Evolutionary conservation across 2,888 invertebrate species (phyloP), one percentile per base, ranked within the genome.

Genomic region (Dexiosoma caninum): DNA sequence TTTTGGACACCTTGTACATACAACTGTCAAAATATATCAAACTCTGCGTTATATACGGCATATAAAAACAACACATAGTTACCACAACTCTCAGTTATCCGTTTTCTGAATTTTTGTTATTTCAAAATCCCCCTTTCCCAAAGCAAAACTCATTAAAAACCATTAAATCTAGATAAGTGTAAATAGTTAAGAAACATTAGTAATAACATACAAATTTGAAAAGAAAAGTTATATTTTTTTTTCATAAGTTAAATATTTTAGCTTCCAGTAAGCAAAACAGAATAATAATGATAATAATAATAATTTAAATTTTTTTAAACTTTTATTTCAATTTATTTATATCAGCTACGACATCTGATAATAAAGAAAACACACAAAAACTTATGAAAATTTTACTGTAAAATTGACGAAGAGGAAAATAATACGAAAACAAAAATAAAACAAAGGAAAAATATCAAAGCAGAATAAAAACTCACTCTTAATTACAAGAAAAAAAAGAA

Each of bases 281-380:
- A 49, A n/a, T n/a, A n/a, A n/a, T n/a, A n/a, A n/a, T n/a, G n/a
- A n/a, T n/a, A n/a, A n/a, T n/a, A 72, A 57, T n/a, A 57, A 55
- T 1, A 44, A 51, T 37, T 30, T 55, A 23, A 44, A 12, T 14
- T 21, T 27, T 32, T 21, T 37, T 37, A 35, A 27, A 46, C n/a
- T 67, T 23, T 72, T 42, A 77, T 66, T 67, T 49, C 37, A 81
- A 77, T 83, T 84, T 79, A 82, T 83, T 83, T 84, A 78, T 89
- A 89, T 89, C 88, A 89, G 88, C 88, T 89, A 89, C 84, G 88
- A 89, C 89, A 89, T 89, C 88, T 89, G 88, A 89, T 89, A 89
- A 89, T 89, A 89, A 88, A 86, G 85, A 57, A 79, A 83, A 84
- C 83, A 86, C 49, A 72, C 57, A 44, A 81, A 66, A 82, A 77